Base-by-base conservation (phyloP, 2,797 vertebrate genomes). In the Sebastes nivosus region DNA sequence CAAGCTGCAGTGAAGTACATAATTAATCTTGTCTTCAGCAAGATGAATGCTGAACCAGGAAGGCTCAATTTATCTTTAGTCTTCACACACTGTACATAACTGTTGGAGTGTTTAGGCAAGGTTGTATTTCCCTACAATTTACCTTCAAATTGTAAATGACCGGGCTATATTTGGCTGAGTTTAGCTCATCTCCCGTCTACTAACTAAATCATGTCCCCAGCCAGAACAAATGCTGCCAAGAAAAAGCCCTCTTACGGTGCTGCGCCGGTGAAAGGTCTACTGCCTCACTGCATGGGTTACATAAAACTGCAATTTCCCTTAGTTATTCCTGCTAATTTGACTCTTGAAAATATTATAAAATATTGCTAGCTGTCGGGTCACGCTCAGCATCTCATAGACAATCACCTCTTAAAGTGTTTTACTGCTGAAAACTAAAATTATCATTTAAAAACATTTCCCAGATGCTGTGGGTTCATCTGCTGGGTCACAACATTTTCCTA, bases 281-380 rank as follows among this genome's bases (percentile, higher is more conserved):
- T 14, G 6, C 24, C 36, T 73, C 65, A 52, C 30, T 52, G 22
- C 16, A 22, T 24, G 32, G 20, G 9, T 30, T 80, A 30, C 52
- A 66, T 36, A 63, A 57, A 77, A 38, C 27, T 12, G 11, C 10
- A 59, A 22, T 73, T 79, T 60, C 9, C 8, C 24, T 54, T 30
- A 8, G 34, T 69, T 32, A 75, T 77, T 34, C 10, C 34, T 72
- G 42, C 60, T 85, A 80, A 80, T 83, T 66, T 60, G 72, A 59
- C 59, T 59, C 24, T 60, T 72, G 12, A 54, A 72, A 77, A 75
- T 10, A 60, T 67, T 14, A 7, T 52, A 38, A 70, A 79, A 74
- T 75, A 29, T 64, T 58, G n/a, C 25, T 60, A 55, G 16, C 38
- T 78, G 68, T 22, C 30, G 50, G 67, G 77, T 83, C 80, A 69